Evolutionary conservation across 2,113 vertebrate species (phyloP).

Genomic region (Pelobates fuscus): DNA sequence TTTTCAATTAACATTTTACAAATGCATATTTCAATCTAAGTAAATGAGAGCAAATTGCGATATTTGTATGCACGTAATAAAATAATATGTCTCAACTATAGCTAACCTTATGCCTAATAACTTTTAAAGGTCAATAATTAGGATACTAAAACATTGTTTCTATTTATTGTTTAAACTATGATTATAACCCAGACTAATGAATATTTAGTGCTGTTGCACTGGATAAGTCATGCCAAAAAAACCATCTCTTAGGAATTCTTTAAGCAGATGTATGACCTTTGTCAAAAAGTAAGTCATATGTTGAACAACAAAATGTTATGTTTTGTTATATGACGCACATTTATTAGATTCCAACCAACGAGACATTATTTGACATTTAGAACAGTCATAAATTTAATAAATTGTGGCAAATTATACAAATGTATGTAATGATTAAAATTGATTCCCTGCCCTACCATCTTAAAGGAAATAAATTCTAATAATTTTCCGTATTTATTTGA

Average conservation of each 20-base stretch:
- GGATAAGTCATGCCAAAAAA: constrained; percentile 1
- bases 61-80: not conserved
- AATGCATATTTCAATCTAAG: not conserved
- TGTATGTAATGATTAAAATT: no score
- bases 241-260: not conserved
- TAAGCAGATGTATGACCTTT: constrained; percentile 22
- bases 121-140: constrained; percentile 16
- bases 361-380: not conserved
- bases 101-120: constrained; percentile 7
- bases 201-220: not conserved
- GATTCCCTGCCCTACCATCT: no score
- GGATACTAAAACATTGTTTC: constrained; percentile 16
- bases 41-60: not conserved
- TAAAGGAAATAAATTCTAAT: no score
- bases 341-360: not conserved
- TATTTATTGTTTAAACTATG: constrained; percentile 7
- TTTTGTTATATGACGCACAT: not conserved
- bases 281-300: not conserved
- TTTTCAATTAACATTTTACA: not conserved
- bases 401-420: no score
- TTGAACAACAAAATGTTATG: not conserved
- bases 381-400: not conserved
- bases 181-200: constrained; percentile 5
- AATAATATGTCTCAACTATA: not conserved
- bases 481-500: no score